Conservation (phyloP, 2,797 vertebrate genomes). For the Knipowitschia caucasica region DNA sequence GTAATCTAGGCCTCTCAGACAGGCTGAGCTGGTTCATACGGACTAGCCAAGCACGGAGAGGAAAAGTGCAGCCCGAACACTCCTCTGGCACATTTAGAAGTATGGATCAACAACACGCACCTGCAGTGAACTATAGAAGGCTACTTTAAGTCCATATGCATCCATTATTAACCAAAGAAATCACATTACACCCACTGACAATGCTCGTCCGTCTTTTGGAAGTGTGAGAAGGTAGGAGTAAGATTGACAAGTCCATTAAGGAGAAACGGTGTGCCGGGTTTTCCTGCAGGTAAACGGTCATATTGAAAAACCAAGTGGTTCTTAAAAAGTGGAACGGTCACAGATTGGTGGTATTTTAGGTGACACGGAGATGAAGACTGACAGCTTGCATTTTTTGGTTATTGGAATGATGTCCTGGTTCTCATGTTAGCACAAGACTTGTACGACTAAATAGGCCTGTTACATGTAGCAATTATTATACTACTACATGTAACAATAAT, state of each 20-base stretch:
- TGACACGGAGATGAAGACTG: neutral
- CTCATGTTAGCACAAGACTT: no score
- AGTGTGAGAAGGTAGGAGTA: neutral
- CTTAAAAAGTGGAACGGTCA: neutral
- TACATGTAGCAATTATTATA: no score
- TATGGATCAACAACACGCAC: constrained; percentile 34
- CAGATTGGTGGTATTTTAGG: neutral
- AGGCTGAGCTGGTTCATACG: constrained; percentile 40
- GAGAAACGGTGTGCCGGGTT: neutral
- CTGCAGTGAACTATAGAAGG: constrained; percentile 7
- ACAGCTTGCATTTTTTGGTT: neutral
- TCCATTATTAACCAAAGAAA: neutral
- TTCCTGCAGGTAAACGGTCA: constrained; percentile 7
- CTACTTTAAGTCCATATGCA: constrained; percentile 19
- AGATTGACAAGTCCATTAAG: constrained; percentile 8
- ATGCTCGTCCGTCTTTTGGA: neutral
- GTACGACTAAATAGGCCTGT: no score
- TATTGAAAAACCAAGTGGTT: neutral
- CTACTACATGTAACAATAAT: no score
- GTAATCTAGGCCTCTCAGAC: constrained; percentile 53
- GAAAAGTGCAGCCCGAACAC: constrained; percentile 41
- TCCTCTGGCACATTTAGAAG: constrained; percentile 47
- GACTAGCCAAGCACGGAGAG: constrained; percentile 37
- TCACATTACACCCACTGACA: neutral
- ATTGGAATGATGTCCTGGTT: no score